Evolutionary conservation across 2,888 invertebrate species (phyloP).

Genomic region (Stegana nigrithorax): DNA sequence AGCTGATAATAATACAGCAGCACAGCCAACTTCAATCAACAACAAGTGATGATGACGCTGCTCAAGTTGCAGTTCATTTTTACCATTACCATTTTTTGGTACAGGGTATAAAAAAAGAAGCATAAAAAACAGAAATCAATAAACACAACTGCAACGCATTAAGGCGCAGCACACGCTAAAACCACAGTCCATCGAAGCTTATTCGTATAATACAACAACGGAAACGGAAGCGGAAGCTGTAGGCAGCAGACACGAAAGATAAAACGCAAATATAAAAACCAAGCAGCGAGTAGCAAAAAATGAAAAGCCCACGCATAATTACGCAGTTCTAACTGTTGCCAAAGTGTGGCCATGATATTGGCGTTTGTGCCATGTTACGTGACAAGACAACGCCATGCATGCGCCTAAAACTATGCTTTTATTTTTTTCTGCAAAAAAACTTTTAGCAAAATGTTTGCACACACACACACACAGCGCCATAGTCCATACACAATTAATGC

Average conservation of each 20-base stretch:
- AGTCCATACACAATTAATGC: neutral
- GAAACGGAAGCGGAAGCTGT: constrained; percentile 3
- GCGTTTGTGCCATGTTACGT: too few relatives aligned
- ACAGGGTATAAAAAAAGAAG: neutral
- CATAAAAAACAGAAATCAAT: neutral
- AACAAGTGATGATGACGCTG: too few relatives aligned
- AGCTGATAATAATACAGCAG: too few relatives aligned
- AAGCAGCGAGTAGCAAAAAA: neutral
- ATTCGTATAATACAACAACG: neutral
- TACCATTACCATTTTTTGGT: too few relatives aligned
- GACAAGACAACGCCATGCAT: neutral
- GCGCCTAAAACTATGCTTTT: constrained; percentile 1
- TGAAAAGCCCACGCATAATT: neutral
- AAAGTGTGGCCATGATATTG: too few relatives aligned
- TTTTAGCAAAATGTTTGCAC: neutral
- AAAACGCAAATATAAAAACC: neutral
- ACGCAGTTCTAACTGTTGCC: too few relatives aligned
- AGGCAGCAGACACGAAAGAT: neutral
- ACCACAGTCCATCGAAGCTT: neutral
- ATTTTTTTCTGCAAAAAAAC: neutral
- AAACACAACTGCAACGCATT: neutral
- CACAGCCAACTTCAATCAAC: too few relatives aligned
- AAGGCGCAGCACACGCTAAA: neutral
- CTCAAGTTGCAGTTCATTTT: too few relatives aligned
- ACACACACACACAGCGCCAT: neutral